phyloP scores from a whole-genome alignment of 2,888 invertebrate genomes.

The Cryptocheilus praepositus region DNA sequence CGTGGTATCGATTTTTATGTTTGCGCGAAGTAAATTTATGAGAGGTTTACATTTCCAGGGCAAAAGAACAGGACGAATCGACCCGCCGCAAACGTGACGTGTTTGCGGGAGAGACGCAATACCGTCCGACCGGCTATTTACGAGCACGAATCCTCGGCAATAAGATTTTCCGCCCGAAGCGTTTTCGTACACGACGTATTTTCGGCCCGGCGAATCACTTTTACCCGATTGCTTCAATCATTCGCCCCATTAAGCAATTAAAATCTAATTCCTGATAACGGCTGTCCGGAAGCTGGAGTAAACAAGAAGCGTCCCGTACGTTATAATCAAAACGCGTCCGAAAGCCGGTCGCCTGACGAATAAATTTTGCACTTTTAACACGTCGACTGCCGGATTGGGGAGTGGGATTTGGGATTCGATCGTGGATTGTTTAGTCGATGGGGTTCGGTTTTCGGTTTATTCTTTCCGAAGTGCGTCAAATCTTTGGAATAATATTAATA shows the following conservation, averaged over 20 bases:
- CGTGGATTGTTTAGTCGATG: no score
- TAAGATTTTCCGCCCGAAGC: background rate
- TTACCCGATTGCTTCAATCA: constrained; percentile 18
- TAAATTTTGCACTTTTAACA: no score
- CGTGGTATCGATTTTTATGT: constrained; percentile 3
- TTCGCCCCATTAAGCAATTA: constrained; percentile 23
- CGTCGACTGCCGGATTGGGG: no score
- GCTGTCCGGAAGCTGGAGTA: constrained; percentile 4
- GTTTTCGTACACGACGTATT: background rate
- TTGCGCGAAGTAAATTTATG: constrained; percentile 1
- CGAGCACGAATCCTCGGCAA: constrained; percentile 1
- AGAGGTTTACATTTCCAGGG: constrained; percentile 1
- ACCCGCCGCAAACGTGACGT: background rate
- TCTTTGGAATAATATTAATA: no score
- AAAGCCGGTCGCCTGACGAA: no score
- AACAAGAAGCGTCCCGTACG: background rate
- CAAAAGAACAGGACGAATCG: background rate
- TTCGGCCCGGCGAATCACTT: background rate
- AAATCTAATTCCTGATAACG: constrained; percentile 13
- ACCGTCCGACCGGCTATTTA: background rate
- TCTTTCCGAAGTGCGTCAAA: no score
- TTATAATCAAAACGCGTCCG: no score
- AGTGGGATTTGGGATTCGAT: no score
- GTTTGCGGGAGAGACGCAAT: background rate
- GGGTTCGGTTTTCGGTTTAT: no score